Conservation (phyloP, 1,140 invertebrate species). For the Bicyclus anynana region DNA sequence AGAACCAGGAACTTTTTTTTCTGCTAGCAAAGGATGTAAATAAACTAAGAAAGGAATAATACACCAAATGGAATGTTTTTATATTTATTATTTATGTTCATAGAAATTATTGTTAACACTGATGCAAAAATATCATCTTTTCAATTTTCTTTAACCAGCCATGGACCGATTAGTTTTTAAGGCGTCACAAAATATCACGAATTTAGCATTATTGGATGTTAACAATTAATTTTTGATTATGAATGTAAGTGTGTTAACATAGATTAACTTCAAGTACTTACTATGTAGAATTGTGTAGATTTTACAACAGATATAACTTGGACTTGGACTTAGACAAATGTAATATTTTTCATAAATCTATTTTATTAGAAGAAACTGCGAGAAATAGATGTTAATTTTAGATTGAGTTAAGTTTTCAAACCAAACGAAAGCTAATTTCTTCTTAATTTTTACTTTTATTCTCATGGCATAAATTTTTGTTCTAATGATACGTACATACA, state of each 20-base stretch:
- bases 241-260: conserved; percentile 7
- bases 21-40: no score
- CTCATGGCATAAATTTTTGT: no score
- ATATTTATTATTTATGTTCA: conserved; percentile 56
- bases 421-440: no score
- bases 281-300: not conserved
- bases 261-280: not conserved
- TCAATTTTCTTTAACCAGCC: conserved; percentile 26
- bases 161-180: conserved; percentile 12
- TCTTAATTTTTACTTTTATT: no score
- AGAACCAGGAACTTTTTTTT: no score
- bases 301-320: not conserved
- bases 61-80: conserved; percentile 19
- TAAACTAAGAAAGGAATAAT: conserved; percentile 11
- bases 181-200: conserved; percentile 24
- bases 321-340: no score
- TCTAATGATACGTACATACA: no score
- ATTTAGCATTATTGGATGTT: conserved; percentile 17
- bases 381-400: no score
- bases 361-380: no score
- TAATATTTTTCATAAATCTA: no score
- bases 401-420: no score
- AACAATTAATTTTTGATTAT: conserved; percentile 8
- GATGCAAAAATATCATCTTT: conserved; percentile 68
- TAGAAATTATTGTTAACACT: conserved; percentile 51